Conservation (phyloP, 1,140 invertebrate species). For the Ceratina japonica region DNA sequence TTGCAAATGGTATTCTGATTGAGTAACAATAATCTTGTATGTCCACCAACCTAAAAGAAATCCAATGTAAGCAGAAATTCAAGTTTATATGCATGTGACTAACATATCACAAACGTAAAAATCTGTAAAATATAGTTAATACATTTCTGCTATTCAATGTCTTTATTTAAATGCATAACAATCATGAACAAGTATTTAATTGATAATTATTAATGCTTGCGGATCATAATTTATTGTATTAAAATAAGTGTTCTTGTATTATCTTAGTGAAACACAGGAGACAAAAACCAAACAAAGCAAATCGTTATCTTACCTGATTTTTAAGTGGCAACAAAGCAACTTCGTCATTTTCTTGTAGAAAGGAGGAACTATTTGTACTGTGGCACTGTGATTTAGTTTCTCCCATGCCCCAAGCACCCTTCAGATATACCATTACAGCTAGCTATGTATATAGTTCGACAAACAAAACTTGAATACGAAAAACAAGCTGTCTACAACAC, state of each 20-base stretch:
- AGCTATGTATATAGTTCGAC: conserved; percentile 26
- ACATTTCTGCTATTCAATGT: not conserved
- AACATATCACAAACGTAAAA: too few species aligned
- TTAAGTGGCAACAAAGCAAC: conserved; percentile 83
- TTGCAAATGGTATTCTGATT: conserved; percentile 96
- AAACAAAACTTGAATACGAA: not conserved
- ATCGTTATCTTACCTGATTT: conserved; percentile 78
- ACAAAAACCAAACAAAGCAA: not conserved
- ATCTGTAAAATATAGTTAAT: too few species aligned
- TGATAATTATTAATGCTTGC: too few species aligned
- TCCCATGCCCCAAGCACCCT: conserved; percentile 87
- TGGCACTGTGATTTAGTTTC: conserved; percentile 82
- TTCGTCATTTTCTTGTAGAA: conserved; percentile 79
- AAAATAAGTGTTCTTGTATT: not conserved
- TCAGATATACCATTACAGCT: conserved; percentile 85
- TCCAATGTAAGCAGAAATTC: conserved; percentile 47
- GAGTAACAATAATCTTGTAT: conserved; percentile 92
- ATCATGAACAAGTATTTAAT: not conserved
- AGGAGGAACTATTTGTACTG: conserved; percentile 78
- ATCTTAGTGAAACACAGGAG: not conserved
- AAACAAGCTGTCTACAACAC: not conserved
- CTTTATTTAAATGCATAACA: not conserved
- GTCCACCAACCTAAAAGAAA: conserved; percentile 90
- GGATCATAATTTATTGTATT: too few species aligned
- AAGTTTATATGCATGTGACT: too few species aligned